Conservation (phyloP, 1,140 invertebrate species). For the Neotoxoptera formosana region DNA sequence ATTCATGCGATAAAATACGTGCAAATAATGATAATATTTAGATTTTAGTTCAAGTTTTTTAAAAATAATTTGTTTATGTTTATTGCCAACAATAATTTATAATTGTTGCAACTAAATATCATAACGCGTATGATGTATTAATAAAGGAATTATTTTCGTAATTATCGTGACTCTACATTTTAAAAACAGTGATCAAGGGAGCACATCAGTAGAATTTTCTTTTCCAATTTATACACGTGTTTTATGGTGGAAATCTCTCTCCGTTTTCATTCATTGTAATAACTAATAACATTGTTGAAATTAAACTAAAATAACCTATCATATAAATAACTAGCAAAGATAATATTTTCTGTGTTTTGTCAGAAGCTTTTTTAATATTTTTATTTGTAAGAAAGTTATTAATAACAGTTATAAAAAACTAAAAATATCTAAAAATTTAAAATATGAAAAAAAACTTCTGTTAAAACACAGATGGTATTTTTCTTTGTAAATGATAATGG, state of each 20-base stretch:
- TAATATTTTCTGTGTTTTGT: too few relatives aligned
- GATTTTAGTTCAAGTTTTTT: background rate
- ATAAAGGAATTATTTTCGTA: background rate
- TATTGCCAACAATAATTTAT: background rate
- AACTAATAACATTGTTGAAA: too few relatives aligned
- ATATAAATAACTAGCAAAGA: background rate
- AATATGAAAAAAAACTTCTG: too few relatives aligned
- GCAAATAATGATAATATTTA: background rate
- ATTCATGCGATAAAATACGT: background rate
- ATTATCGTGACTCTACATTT: background rate
- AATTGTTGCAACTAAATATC: background rate
- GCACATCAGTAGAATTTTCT: background rate
- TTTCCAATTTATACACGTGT: background rate
- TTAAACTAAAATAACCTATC: background rate
- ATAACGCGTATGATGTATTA: background rate
- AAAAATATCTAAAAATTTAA: too few relatives aligned
- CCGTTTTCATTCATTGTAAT: background rate
- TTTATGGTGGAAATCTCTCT: background rate
- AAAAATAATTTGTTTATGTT: background rate
- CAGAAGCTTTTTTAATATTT: too few relatives aligned
- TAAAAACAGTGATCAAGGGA: background rate
- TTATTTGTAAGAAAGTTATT: too few relatives aligned
- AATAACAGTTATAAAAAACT: too few relatives aligned
- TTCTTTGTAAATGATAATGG: too few relatives aligned
- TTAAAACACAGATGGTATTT: too few relatives aligned